Conservation (phyloP, 2,888 invertebrate genomes). For the Yponomeuta plumbellus region DNA sequence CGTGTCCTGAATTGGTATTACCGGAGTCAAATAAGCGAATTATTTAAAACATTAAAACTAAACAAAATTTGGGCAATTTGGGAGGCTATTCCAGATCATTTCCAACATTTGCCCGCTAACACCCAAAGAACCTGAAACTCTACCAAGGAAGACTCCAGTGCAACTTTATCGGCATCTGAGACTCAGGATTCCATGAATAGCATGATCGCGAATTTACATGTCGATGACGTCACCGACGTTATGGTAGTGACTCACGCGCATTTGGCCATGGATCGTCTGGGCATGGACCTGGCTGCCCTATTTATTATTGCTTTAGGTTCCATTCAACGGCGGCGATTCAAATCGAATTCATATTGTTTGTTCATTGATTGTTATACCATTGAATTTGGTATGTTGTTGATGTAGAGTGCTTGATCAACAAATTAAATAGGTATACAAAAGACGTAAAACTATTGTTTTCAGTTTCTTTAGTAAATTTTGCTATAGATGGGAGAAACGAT, state of each 20-base stretch:
- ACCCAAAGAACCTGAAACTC: no score
- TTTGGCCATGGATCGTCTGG: constrained; percentile 13
- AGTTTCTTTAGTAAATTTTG: no score
- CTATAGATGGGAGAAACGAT: no score
- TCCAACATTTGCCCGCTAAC: no score
- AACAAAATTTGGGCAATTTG: background rate
- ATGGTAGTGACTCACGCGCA: constrained; percentile 16
- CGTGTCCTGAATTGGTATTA: background rate
- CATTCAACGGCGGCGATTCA: background rate
- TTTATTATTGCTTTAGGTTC: constrained; percentile 18
- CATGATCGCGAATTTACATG: background rate
- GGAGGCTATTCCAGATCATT: no score
- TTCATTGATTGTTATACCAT: background rate
- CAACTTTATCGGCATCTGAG: background rate
- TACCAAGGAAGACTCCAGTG: background rate
- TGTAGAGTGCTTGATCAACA: no score
- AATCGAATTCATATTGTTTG: background rate
- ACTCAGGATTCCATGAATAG: background rate
- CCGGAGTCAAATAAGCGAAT: background rate
- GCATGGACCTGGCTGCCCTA: constrained; percentile 25
- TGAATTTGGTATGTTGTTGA: background rate
- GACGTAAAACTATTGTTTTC: no score
- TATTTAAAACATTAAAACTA: no score
- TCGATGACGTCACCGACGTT: constrained; percentile 16
- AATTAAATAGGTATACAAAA: no score